A percentile compares a stretch with the other conserved stretches of the same genome.
These are phyloP conservation scores for Anoplolepis gracilipes DNA, from an alignment of 1,140 invertebrate species.

Conservation along the genomic window DNA sequence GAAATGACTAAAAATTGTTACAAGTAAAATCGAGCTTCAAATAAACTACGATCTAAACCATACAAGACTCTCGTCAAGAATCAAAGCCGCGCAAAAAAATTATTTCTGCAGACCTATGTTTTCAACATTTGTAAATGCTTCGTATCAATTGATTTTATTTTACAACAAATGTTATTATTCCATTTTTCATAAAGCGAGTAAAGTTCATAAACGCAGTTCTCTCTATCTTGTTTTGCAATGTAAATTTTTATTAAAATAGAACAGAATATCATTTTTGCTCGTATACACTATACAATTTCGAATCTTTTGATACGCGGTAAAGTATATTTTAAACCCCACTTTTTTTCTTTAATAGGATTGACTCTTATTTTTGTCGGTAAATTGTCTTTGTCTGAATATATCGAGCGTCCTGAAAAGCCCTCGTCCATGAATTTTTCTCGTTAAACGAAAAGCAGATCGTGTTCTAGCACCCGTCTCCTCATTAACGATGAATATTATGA, in stretches of 20 bases:
- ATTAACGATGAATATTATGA: conserved; percentile 57
- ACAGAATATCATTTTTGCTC: not conserved
- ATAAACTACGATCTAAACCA: too few relatives aligned
- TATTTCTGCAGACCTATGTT: not conserved
- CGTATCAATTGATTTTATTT: not conserved
- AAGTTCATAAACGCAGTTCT: not conserved
- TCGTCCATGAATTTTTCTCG: conserved; percentile 62
- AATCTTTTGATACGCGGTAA: not conserved
- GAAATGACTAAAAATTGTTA: too few relatives aligned
- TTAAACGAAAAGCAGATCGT: conserved; percentile 34
- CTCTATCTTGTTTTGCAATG: too few relatives aligned
- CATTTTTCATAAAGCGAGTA: not conserved
- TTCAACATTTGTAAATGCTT: not conserved
- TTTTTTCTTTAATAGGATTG: conserved; percentile 9
- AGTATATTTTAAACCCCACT: not conserved
- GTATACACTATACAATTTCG: not conserved
- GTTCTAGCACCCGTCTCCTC: conserved; percentile 29
- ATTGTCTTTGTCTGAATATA: conserved; percentile 47
- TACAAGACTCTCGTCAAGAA: too few relatives aligned
- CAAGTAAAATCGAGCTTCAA: too few relatives aligned
- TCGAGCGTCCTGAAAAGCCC: conserved; percentile 40
- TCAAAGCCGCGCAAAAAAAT: too few relatives aligned
- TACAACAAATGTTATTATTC: not conserved
- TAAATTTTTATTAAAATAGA: not conserved
- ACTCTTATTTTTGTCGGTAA: not conserved